A percentile compares a stretch with the other conserved stretches of the same genome.
These are phyloP conservation scores for Ochropleura plecta DNA, from an alignment of 2,888 invertebrate species.

Conservation along the genomic window DNA sequence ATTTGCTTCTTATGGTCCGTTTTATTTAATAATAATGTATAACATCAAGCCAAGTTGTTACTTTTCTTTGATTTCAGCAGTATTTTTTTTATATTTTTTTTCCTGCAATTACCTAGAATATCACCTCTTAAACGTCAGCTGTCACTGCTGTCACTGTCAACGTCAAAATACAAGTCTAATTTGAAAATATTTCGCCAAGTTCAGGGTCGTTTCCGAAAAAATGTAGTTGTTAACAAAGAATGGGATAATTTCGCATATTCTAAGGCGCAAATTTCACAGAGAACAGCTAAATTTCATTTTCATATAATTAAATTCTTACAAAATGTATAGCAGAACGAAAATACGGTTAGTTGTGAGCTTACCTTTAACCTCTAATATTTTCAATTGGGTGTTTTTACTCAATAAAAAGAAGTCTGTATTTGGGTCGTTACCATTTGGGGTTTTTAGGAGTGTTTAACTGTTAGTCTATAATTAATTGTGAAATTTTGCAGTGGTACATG, in stretches of 20 bases:
- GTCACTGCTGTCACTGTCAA: conserved; percentile 39
- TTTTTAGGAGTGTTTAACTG: background rate
- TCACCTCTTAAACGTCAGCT: conserved; percentile 7
- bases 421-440: too few relatives aligned
- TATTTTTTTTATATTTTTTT: background rate
- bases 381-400: background rate
- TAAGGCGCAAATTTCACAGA: conserved; percentile 68
- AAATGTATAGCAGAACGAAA: conserved; percentile 86
- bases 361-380: background rate
- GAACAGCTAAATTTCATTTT: conserved; percentile 36
- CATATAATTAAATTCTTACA: conserved; percentile 48
- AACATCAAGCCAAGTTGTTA: background rate
- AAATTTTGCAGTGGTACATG: conserved; percentile 71
- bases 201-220: conserved; percentile 60
- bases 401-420: background rate
- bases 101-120: conserved; percentile 29
- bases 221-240: conserved; percentile 54
- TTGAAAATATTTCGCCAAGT: conserved; percentile 34
- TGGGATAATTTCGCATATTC: conserved; percentile 25
- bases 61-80: background rate
- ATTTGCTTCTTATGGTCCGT: background rate
- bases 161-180: conserved; percentile 16
- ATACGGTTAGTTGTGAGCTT: conserved; percentile 75
- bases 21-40: background rate
- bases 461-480: background rate